Conservation (phyloP, 2,797 vertebrate species). For the Peromyscus eremicus region DNA sequence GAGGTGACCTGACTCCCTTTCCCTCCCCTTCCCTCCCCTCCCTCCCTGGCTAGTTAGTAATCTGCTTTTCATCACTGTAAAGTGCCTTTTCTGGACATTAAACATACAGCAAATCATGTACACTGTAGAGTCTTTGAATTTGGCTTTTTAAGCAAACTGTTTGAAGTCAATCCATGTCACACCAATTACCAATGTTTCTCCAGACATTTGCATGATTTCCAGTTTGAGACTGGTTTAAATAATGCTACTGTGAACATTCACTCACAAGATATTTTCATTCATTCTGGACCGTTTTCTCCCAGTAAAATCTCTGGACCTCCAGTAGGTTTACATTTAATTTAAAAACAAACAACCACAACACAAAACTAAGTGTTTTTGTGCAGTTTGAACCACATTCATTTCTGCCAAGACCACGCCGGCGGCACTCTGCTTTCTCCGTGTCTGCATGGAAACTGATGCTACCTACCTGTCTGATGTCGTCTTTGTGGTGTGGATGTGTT, state of each 20-base stretch:
- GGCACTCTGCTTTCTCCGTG: not conserved
- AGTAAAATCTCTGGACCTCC: conserved; percentile 6
- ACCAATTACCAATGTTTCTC: not conserved
- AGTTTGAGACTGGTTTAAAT: not conserved
- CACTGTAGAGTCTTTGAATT: not conserved
- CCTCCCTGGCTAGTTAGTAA: not conserved
- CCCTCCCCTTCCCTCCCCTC: too few species aligned
- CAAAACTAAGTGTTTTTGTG: not conserved
- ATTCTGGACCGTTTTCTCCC: not conserved
- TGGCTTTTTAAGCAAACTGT: not conserved
- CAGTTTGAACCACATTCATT: not conserved
- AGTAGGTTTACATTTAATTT: conserved; percentile 29
- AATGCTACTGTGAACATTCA: not conserved
- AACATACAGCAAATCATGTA: not conserved
- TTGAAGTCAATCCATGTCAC: not conserved
- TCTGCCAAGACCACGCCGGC: not conserved
- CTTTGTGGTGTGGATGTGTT: not conserved
- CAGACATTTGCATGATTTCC: not conserved
- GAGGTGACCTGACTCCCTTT: not conserved
- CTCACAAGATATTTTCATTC: conserved; percentile 18
- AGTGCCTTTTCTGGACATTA: conserved; percentile 7
- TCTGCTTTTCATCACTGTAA: not conserved
- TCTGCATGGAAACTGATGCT: not conserved
- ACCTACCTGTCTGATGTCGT: not conserved
- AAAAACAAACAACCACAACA: not conserved